These are phyloP conservation scores for Diarsia rubi DNA, from an alignment of 2,888 invertebrate genomes.

Conservation along the genomic window DNA sequence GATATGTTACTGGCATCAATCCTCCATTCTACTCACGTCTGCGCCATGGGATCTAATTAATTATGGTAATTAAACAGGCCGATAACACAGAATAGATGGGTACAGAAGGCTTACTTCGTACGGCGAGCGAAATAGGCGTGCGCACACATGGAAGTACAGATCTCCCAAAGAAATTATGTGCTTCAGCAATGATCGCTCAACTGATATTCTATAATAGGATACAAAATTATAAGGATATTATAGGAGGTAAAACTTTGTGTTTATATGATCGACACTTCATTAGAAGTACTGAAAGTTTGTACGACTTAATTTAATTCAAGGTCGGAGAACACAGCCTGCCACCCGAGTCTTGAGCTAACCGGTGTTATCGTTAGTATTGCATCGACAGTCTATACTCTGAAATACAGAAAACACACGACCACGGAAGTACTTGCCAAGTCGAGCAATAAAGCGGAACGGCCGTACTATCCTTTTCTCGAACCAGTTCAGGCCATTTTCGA, in stretches of 20 bases:
- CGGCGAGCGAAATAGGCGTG: not conserved
- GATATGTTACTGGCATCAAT: slow-evolving; percentile 89
- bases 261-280: not conserved
- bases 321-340: not conserved
- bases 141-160: not conserved
- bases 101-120: slow-evolving; percentile 5
- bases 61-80: slow-evolving; percentile 89
- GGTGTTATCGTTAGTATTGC: too few species aligned
- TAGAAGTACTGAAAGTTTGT: not conserved
- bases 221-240: not conserved
- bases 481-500: too few species aligned
- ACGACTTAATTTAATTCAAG: not conserved
- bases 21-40: slow-evolving; percentile 88
- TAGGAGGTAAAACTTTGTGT: not conserved
- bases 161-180: not conserved
- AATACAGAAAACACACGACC: too few species aligned
- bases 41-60: slow-evolving; percentile 88
- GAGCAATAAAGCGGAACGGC: too few species aligned
- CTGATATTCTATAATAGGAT: not conserved
- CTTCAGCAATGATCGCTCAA: not conserved
- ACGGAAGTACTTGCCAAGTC: too few species aligned
- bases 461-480: too few species aligned
- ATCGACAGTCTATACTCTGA: not conserved
- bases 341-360: not conserved
- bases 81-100: slow-evolving; percentile 45